These are phyloP conservation scores for Paedocypris micromegethes DNA, from an alignment of 2,797 vertebrate genomes.

Conservation along the genomic window DNA sequence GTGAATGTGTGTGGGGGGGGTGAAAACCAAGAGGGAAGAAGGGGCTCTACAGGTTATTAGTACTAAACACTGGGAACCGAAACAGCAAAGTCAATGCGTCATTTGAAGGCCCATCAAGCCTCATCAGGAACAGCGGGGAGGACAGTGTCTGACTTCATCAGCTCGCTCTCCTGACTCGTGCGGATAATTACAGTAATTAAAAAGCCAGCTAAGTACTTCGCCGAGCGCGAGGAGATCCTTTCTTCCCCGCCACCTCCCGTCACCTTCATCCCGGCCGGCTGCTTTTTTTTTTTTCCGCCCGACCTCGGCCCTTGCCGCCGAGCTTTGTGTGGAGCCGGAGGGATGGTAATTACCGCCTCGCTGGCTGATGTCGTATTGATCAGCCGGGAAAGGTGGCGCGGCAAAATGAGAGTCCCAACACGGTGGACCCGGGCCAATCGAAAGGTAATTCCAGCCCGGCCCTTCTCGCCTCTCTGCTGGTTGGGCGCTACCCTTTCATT, in stretches of 20 bases:
- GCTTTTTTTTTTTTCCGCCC: slow-evolving; percentile 73
- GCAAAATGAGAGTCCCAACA: slow-evolving; percentile 84
- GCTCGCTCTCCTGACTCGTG: slow-evolving; percentile 90
- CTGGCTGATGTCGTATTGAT: slow-evolving; percentile 87
- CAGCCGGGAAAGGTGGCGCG: slow-evolving; percentile 79
- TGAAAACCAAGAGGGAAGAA: slow-evolving; percentile 49
- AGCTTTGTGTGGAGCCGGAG: slow-evolving; percentile 57
- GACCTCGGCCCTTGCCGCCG: slow-evolving; percentile 73
- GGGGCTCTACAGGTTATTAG: slow-evolving; percentile 91
- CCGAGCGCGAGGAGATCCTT: slow-evolving; percentile 78
- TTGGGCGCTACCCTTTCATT: slow-evolving; percentile 74
- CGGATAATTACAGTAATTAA: slow-evolving; percentile 96
- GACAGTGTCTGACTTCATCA: slow-evolving; percentile 91
- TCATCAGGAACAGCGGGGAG: slow-evolving; percentile 91
- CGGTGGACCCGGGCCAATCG: slow-evolving; percentile 79
- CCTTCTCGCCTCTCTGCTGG: slow-evolving; percentile 52
- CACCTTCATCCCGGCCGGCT: slow-evolving; percentile 82
- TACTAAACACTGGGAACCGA: slow-evolving; percentile 90
- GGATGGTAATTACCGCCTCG: slow-evolving; percentile 82
- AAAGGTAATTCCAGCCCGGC: slow-evolving; percentile 89
- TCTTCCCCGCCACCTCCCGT: slow-evolving; percentile 72
- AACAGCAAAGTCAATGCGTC: slow-evolving; percentile 81
- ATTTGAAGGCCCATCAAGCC: slow-evolving; percentile 85
- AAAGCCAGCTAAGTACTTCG: slow-evolving; percentile 89
- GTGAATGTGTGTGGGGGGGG: slow-evolving; percentile 15